These are phyloP conservation scores for Epinephelus lanceolatus DNA, from an alignment of 2,113 vertebrate species.

Conservation along the genomic window DNA sequence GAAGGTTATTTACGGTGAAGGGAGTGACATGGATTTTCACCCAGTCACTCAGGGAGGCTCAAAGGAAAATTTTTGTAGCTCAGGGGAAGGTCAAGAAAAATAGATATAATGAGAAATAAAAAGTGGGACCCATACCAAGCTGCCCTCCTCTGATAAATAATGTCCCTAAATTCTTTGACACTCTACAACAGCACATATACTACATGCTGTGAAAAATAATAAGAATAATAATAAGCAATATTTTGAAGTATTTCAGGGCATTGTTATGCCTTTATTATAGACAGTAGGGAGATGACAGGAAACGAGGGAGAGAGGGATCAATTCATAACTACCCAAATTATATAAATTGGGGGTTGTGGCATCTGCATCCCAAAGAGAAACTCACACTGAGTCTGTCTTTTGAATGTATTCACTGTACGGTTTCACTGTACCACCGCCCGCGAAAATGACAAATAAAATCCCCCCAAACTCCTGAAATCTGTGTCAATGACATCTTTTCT, in stretches of 20 bases:
- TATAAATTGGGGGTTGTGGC: background rate
- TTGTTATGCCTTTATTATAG: background rate
- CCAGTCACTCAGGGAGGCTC: no score
- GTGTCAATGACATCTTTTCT: constrained; percentile 61
- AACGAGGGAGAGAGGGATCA: background rate
- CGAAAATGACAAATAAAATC: constrained; percentile 29
- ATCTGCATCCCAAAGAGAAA: background rate
- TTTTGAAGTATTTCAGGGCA: background rate
- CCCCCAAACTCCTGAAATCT: constrained; percentile 57
- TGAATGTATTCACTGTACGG: background rate
- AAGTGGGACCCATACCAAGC: no score
- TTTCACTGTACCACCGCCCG: constrained; percentile 5
- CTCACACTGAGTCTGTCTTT: background rate
- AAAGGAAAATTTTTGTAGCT: no score
- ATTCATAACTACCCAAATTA: constrained; percentile 7
- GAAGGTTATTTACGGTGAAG: no score
- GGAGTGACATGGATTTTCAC: no score
- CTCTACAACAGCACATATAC: background rate
- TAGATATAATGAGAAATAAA: no score
- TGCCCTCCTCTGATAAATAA: no score
- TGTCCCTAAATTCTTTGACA: background rate
- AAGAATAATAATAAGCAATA: background rate
- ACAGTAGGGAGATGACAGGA: background rate
- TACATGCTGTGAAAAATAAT: background rate
- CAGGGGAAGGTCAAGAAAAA: no score